Conservation (phyloP, 2,113 vertebrate species). For the Chamaetylas fuelleborni region DNA sequence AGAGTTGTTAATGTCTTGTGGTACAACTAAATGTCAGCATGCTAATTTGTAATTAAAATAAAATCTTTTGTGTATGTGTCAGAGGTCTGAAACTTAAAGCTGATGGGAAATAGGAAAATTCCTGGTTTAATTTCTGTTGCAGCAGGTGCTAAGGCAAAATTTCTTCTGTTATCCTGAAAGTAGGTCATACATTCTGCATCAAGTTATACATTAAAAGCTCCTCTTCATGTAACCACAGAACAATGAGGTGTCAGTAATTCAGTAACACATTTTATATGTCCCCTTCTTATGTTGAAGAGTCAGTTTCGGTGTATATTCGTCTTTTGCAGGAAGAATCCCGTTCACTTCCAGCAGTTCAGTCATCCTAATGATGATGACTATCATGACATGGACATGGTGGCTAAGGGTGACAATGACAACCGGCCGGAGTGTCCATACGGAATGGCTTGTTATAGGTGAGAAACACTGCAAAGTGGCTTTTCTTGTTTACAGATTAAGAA, state of each 20-base stretch:
- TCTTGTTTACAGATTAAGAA: not conserved
- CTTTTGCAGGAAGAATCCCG: slow-evolving; percentile 76
- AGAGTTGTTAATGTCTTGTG: not conserved
- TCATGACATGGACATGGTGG: not conserved
- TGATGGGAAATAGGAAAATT: not conserved
- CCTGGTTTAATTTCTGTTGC: not conserved
- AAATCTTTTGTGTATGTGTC: not conserved
- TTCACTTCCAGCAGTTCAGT: slow-evolving; percentile 80
- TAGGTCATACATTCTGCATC: not conserved
- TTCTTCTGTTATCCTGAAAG: not conserved
- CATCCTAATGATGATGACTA: slow-evolving; percentile 78
- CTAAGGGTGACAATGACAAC: slow-evolving; percentile 12
- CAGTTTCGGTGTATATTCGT: not conserved
- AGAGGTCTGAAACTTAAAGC: not conserved
- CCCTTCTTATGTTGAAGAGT: not conserved
- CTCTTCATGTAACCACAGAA: not conserved
- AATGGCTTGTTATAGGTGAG: slow-evolving; percentile 76
- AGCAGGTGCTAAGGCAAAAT: not conserved
- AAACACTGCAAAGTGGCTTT: not conserved
- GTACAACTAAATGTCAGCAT: not conserved
- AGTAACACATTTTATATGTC: not conserved
- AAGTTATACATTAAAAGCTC: not conserved
- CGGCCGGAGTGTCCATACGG: slow-evolving; percentile 76
- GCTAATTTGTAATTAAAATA: not conserved
- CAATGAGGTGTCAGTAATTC: not conserved